Base-by-base conservation (phyloP, 30 jellyfish, hydroid and myxozoan species). In the Aurelia aurita complex sp. Pacific region DNA sequence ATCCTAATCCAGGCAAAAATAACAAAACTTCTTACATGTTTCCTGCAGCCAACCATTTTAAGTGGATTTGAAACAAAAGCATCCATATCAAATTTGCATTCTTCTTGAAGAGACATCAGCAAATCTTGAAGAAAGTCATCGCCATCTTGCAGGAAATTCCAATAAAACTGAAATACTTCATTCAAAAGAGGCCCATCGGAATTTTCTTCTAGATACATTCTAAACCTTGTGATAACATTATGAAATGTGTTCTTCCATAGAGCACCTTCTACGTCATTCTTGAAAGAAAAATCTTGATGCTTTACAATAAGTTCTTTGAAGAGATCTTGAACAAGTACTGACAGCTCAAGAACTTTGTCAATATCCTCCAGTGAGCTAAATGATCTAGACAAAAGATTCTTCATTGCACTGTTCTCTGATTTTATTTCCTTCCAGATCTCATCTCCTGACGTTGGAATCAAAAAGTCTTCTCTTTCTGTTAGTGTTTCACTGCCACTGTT, bases 71-170 rank as follows among this genome's bases (percentile, higher is more conserved):
- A 64, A 7, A 78, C 86, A 62, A 79, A 82, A 11, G 64, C 87
- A 15, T 92, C 76, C 60, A 92, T 35, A 29, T 73, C 69, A 92
- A 92, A 92, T n/a, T 74, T 77, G 70, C 72, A 69, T 54, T 82
- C 84, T 35, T 87, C 97, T 57, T 92, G 96, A 10, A 92, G 77
- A 4, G 74, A 67, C 36, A 46, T 15, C 14, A 87, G 64, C 61
- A 92, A 33, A 43, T 82, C 88, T 65, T 92, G 92, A 35, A 92
- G 77, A 67, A 92, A 92, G 70, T 81, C 92, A 33, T 86, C 90
- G 2, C 98, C 97, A 82, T 88, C 86, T 54, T 92, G 98, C 63
- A 92, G 69, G 74, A 86, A 89, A 51, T 87, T 87, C 98, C 98
- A 92, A 74, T 86, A 92, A 43, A 42, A 76, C 70, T 82, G 88